These are phyloP conservation scores for Antheraea assamensis DNA, from an alignment of 2,888 invertebrate genomes.

Conservation along the genomic window DNA sequence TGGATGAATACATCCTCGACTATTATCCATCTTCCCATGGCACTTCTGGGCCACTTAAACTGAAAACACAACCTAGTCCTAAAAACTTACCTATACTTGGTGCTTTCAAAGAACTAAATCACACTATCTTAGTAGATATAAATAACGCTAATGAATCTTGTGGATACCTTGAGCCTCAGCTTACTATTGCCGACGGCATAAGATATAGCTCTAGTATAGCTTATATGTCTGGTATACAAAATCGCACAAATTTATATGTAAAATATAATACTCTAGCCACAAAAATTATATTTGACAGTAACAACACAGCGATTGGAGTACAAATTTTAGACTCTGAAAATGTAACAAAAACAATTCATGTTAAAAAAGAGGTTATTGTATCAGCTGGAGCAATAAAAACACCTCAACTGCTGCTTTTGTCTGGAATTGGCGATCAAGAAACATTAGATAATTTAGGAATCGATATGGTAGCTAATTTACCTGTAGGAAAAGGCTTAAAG, in stretches of 20 bases:
- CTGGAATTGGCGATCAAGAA: constrained; percentile 49
- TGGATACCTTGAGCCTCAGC: constrained; percentile 38
- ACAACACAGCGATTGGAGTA: constrained; percentile 46
- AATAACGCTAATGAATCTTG: constrained; percentile 30
- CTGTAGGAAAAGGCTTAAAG: constrained; percentile 11
- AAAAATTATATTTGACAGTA: constrained; percentile 41
- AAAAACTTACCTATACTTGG: constrained; percentile 28
- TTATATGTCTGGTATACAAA: constrained; percentile 33
- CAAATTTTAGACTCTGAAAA: constrained; percentile 27
- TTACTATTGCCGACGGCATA: constrained; percentile 34
- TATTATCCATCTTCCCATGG: constrained; percentile 32
- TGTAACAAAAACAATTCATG: constrained; percentile 30
- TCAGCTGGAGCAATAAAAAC: constrained; percentile 47
- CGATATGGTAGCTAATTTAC: constrained; percentile 27
- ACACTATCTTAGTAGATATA: constrained; percentile 30
- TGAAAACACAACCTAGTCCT: constrained; percentile 32
- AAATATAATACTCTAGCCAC: constrained; percentile 38
- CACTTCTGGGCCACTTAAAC: constrained; percentile 36
- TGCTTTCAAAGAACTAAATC: constrained; percentile 37
- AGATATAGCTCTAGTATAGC: constrained; percentile 40
- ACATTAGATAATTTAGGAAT: constrained; percentile 40
- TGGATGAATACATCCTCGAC: constrained; percentile 32
- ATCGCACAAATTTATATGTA: constrained; percentile 39
- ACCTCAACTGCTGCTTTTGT: constrained; percentile 47
- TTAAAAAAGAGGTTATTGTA: constrained; percentile 45